Evolutionary conservation across 2,888 invertebrate species (phyloP).

Genomic region (Sarcophaga variegata): DNA sequence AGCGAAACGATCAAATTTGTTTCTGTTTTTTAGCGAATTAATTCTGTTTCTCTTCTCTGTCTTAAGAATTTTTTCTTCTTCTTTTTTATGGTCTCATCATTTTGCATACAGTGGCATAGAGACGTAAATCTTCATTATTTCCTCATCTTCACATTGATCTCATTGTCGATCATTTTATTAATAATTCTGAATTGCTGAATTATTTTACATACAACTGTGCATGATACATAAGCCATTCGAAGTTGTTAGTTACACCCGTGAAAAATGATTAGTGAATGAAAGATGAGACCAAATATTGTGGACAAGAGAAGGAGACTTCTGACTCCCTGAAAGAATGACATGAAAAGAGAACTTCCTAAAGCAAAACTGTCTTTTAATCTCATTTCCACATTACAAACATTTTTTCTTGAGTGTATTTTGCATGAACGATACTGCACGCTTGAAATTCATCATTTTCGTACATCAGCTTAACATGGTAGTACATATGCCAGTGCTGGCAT

Average conservation of each 20-base stretch:
- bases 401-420: constrained; percentile 27
- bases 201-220: constrained; percentile 6
- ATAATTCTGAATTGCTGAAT: constrained; percentile 38
- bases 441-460: constrained; percentile 54
- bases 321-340: too few relatives aligned
- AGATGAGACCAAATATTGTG: background rate
- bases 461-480: constrained; percentile 55
- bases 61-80: background rate
- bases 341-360: too few relatives aligned
- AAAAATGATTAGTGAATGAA: background rate
- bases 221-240: constrained; percentile 7
- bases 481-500: constrained; percentile 42
- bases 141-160: constrained; percentile 64
- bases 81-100: constrained; percentile 13
- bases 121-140: constrained; percentile 38
- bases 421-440: background rate
- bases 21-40: constrained; percentile 10
- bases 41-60: background rate
- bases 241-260: background rate
- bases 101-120: constrained; percentile 58
- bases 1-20: constrained; percentile 50
- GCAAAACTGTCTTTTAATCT: too few relatives aligned
- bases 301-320: too few relatives aligned
- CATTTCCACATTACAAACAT: background rate
- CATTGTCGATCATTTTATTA: constrained; percentile 64